Evolutionary conservation across 1,140 invertebrate genomes (phyloP).

Genomic region (Paralvinella palmiformis): DNA sequence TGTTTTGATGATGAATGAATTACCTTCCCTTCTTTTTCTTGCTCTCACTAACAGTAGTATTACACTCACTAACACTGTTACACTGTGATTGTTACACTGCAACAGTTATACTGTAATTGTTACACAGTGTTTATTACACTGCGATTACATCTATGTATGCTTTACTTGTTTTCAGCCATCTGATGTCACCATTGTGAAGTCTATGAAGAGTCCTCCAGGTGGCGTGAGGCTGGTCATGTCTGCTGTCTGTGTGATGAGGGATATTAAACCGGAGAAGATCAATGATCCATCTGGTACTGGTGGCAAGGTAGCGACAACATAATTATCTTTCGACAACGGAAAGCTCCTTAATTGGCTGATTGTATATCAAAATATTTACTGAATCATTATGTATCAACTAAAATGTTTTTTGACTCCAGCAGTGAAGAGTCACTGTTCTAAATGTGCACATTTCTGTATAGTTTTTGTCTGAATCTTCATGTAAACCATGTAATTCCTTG

Average conservation of each 20-base stretch:
- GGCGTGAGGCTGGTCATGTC: slow-evolving; percentile 51
- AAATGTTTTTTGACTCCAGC: neutral
- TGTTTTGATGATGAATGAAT: too few relatives aligned
- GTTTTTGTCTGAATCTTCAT: too few relatives aligned
- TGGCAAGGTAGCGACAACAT: slow-evolving; percentile 55
- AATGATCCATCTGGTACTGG: slow-evolving; percentile 59
- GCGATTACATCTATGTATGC: neutral
- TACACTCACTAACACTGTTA: too few relatives aligned
- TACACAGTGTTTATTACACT: too few relatives aligned
- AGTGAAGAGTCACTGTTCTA: neutral
- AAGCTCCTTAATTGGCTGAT: neutral
- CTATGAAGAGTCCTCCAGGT: slow-evolving; percentile 50
- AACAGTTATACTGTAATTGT: too few relatives aligned
- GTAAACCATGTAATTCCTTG: too few relatives aligned
- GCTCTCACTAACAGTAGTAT: too few relatives aligned
- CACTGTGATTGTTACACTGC: too few relatives aligned
- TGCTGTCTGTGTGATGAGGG: slow-evolving; percentile 51
- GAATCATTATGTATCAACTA: neutral
- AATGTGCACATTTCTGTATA: neutral
- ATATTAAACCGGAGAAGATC: slow-evolving; percentile 48
- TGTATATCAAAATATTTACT: neutral
- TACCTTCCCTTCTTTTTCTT: too few relatives aligned
- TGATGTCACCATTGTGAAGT: slow-evolving; percentile 52
- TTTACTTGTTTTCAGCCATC: slow-evolving; percentile 34
- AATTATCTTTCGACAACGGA: too few relatives aligned